Base-by-base conservation (phyloP, 2,888 invertebrate genomes). In the Cotesia congregata region DNA sequence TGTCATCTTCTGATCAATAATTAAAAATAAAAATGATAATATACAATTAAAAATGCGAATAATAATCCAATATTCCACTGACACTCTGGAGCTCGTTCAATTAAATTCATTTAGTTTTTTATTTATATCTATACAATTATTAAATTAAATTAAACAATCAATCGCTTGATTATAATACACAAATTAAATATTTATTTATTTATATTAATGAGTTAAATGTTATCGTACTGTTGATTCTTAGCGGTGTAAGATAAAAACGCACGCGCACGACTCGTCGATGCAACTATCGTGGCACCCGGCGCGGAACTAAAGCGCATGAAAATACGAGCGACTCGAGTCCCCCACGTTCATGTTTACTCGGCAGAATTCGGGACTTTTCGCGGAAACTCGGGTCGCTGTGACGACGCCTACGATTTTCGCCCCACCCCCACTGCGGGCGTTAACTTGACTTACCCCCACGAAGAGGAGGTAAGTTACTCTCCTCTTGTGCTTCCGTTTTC, bases 261-360 rank as follows among this genome's bases (percentile, higher is more conserved):
- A 81, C 85, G 84, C 83, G 82, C 83, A 81, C 79, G 80, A 83
- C 85, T 85, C 84, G 81, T 82, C 88, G 89, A 88, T 88, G 84
- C 87, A 86, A 86, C 89, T 88, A 79, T 87, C 87, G 86, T 87
- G 89, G 87, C 89, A 89, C 85, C 89, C 89, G 87, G 88, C 89
- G 88, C 88, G 88, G 84, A 88, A 89, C 89, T 89, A 89, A 88
- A 85, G 85, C 86, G 85, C 85, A 86, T 84, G 86, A 87, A 88
- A 87, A 87, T 87, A 88, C 84, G 81, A 83, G 30, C 83, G 72
- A 71, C 67, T 79, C 80, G 78, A 81, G 82, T 83, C 86, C 87
- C 88, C 88, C 86, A 86, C 86, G 82, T 84, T 85, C 85, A 6
- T 76, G 67, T 30, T 17, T 15, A 40, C 75, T 82, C 80, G 71